phyloP scores from a whole-genome alignment of 1,140 invertebrate species.

The Manduca sexta region DNA sequence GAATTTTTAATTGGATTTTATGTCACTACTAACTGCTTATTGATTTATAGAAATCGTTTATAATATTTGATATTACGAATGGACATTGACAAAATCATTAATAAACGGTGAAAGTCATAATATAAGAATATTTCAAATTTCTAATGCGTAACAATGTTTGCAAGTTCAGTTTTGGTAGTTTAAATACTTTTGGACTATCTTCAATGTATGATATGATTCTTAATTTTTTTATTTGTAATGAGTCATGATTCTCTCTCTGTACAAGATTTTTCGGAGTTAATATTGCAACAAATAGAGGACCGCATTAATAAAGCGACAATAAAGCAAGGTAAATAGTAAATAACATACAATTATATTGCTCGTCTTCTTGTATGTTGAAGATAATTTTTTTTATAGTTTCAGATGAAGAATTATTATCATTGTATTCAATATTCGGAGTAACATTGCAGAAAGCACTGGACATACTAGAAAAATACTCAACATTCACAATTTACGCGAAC shows the following conservation, averaged over 20 bases:
- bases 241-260: too few species aligned
- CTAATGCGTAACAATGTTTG: too few species aligned
- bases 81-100: too few species aligned
- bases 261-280: constrained; percentile 17
- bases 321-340: constrained; percentile 31
- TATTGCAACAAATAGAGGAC: constrained; percentile 31
- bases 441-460: constrained; percentile 75
- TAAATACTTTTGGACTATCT: background rate
- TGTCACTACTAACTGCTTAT: too few species aligned
- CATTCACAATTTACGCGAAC: constrained; percentile 64
- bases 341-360: background rate
- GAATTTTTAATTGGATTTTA: too few species aligned
- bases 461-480: constrained; percentile 72
- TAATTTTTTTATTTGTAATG: too few species aligned
- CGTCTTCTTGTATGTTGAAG: background rate
- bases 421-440: constrained; percentile 74
- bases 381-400: constrained; percentile 39
- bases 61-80: too few species aligned
- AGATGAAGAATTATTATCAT: constrained; percentile 70
- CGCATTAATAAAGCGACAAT: constrained; percentile 12
- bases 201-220: too few species aligned
- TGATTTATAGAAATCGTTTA: too few species aligned
- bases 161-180: background rate
- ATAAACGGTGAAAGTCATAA: too few species aligned
- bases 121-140: too few species aligned